Base-by-base conservation (phyloP, 2,113 vertebrate genomes). In the Noturus placidus region DNA sequence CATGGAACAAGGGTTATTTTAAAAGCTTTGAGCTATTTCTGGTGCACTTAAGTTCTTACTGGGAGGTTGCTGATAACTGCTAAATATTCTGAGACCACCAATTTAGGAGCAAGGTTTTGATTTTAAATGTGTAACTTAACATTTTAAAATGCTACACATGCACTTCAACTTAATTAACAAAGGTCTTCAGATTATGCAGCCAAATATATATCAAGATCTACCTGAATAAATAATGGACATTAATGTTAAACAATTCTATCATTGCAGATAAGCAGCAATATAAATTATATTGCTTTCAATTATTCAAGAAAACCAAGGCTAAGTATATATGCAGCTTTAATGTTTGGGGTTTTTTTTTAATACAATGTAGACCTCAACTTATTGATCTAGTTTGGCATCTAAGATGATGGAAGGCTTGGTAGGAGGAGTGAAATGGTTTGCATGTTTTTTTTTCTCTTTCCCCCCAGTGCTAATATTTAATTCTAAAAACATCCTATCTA, bases 1-100 rank as follows among this genome's bases (percentile, higher is more conserved):
- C 56, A 33, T 67, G 13, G 89, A 56, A 33, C 84, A 86, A 33
- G 87, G 59, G 14, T 82, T 2, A 63, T 83, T 22, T 61, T 38
- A 38, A 57, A 15, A 50, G 42, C 25, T 5, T 13, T 46, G 17
- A 33, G 17, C 13, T 54, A 57, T 11, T 57, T 30, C 27, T 56
- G 9, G 52, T 82, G 20, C 33, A 27, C 33, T 81, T 6, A 38
- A 0, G 17, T 38, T 38, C 4, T 25, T 22, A 11, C 10, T 35
- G 17, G 0, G 33, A n/a, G 15, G n/a, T 1, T 35, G 11, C 76
- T 80, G 54, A 59, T 79, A 56, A 27, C 33, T 5, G 11, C 11
- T 50, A 15, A 77, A 52, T 50, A 42, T 74, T 19, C 35, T 19
- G 2, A 15, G n/a, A 30, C 2, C 19, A 25, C 25, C 2, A 52